Conservation (phyloP, 2,797 vertebrate genomes). For the Merluccius polli region DNA sequence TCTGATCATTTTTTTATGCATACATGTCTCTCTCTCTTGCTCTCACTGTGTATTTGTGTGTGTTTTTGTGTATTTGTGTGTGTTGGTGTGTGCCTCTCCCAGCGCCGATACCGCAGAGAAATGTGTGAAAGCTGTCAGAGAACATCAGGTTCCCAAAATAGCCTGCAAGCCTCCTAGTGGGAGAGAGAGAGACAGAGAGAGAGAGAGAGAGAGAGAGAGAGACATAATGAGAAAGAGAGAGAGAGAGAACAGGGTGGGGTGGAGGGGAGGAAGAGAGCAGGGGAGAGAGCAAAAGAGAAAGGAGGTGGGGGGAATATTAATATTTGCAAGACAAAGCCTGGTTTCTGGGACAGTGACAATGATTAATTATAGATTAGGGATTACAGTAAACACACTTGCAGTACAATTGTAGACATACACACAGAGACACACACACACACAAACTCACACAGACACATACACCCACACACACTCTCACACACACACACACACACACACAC, state of each 20-base stretch:
- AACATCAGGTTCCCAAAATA: constrained; percentile 67
- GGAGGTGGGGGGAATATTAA: constrained; percentile 24
- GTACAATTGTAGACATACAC: neutral
- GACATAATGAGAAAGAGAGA: constrained; percentile 2
- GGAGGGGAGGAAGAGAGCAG: neutral
- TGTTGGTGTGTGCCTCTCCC: constrained; percentile 11
- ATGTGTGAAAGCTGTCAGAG: constrained; percentile 67
- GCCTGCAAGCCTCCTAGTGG: constrained; percentile 41
- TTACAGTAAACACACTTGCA: constrained; percentile 26
- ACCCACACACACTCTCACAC: constrained; percentile 5
- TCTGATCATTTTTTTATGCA: constrained; percentile 17
- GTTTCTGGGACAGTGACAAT: constrained; percentile 46
- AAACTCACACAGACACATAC: neutral
- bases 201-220: constrained; percentile 8
- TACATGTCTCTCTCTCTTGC: constrained; percentile 4
- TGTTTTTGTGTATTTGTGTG: constrained; percentile 2
- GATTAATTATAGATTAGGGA: constrained; percentile 59
- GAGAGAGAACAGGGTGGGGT: neutral
- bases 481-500: constrained; percentile 5
- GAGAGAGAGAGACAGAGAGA: constrained; percentile 14
- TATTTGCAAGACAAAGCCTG: constrained; percentile 42
- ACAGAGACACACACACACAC: neutral
- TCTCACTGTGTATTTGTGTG: neutral
- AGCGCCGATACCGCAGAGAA: constrained; percentile 44
- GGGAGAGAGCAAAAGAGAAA: neutral